Evolutionary conservation across 64 coral and sea anemone species (phyloP).

Genomic region (Stichodactyla mertensii): DNA sequence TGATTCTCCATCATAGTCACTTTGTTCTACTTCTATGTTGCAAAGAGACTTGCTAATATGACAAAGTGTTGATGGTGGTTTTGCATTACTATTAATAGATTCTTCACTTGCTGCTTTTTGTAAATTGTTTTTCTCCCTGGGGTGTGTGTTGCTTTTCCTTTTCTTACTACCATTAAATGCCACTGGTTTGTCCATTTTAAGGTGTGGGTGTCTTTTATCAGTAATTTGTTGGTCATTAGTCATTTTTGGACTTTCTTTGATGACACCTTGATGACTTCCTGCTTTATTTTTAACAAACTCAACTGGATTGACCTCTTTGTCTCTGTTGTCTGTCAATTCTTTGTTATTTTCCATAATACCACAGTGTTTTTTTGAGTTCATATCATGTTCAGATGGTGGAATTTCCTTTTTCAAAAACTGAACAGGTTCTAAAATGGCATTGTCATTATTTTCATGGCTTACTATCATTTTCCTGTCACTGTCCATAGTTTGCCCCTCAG

Average conservation of each 20-base stretch:
- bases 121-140: not conserved
- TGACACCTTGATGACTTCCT: not conserved
- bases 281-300: not conserved
- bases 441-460: no score
- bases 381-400: not conserved
- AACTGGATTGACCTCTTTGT: no score
- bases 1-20: not conserved
- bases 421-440: no score
- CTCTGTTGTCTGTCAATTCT: not conserved
- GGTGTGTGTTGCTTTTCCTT: not conserved
- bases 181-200: not conserved
- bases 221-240: not conserved
- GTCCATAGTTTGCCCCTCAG: no score
- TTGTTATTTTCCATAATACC: not conserved
- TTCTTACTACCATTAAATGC: not conserved
- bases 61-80: not conserved
- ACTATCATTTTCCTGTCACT: no score
- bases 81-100: not conserved
- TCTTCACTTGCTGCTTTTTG: not conserved
- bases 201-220: not conserved
- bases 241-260: not conserved
- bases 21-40: not conserved
- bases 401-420: no score
- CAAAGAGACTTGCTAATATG: slow-evolving; percentile 2
- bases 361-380: not conserved